A percentile compares a stretch with the other conserved stretches of the same genome.
Evolutionary conservation across 2,888 invertebrate species (phyloP).

Genomic region (Melitaea athalia): DNA sequence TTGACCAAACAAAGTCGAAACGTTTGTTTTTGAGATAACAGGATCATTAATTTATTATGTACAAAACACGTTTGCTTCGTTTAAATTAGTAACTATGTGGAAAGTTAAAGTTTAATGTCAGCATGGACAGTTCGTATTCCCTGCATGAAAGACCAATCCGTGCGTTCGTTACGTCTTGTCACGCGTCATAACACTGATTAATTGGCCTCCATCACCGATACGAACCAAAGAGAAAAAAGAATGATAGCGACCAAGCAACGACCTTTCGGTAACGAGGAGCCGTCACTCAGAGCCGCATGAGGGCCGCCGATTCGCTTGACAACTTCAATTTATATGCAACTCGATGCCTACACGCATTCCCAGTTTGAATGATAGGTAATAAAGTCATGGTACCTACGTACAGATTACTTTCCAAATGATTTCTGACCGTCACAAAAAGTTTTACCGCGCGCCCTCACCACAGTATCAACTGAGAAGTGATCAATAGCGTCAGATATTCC

Average conservation of each 20-base stretch:
- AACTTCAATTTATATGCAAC: conserved; percentile 72
- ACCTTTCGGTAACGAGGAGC: conserved; percentile 75
- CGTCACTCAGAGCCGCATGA: conserved; percentile 61
- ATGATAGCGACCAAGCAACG: conserved; percentile 61
- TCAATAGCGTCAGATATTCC: conserved; percentile 30
- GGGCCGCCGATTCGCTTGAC: conserved; percentile 55
- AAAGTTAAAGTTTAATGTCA: conserved; percentile 1
- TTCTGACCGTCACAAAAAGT: conserved; percentile 19
- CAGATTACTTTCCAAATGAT: conserved; percentile 43
- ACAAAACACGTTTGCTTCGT: neutral
- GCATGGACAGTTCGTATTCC: conserved; percentile 26
- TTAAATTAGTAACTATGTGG: conserved; percentile 1
- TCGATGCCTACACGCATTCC: conserved; percentile 52
- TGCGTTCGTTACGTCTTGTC: conserved; percentile 69
- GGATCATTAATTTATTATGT: no score
- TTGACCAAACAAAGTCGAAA: no score
- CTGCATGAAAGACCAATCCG: conserved; percentile 21
- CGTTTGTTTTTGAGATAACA: no score
- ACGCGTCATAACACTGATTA: conserved; percentile 77
- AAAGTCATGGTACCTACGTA: conserved; percentile 48
- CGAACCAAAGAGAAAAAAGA: conserved; percentile 53
- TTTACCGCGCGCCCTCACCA: neutral
- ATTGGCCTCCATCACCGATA: conserved; percentile 65
- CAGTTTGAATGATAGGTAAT: conserved; percentile 55
- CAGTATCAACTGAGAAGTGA: conserved; percentile 1